Evolutionary conservation across 2,888 invertebrate species (phyloP).

Genomic region (Branchellion lobata): DNA sequence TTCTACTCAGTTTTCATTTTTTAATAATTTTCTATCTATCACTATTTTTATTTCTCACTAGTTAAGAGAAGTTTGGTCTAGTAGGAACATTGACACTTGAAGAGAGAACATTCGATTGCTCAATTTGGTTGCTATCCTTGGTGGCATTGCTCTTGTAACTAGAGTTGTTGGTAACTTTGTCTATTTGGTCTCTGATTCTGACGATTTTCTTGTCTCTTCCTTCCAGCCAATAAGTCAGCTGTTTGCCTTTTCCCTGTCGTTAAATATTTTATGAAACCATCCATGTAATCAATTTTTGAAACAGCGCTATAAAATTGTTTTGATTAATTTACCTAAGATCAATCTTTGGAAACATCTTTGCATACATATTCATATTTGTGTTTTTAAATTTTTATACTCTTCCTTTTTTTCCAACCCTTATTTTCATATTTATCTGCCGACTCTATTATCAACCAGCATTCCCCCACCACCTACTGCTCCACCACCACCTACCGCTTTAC

Average conservation of each 20-base stretch:
- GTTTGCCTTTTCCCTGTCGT: slow-evolving; percentile 43
- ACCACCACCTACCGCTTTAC: no score
- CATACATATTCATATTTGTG: not conserved
- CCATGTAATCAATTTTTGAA: no score
- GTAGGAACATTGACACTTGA: not conserved
- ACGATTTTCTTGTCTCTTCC: slow-evolving; percentile 10
- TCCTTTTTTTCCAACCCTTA: not conserved
- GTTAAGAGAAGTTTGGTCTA: not conserved
- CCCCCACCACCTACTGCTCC: no score
- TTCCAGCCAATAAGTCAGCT: slow-evolving; percentile 43
- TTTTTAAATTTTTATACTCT: not conserved
- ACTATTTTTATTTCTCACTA: not conserved
- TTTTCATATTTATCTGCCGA: no score
- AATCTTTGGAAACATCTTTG: no score
- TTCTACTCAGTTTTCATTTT: no score
- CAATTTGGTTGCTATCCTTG: no score
- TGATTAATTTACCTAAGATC: no score
- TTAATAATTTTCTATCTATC: no score
- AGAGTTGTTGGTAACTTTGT: not conserved
- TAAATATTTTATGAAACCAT: not conserved
- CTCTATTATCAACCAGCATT: no score
- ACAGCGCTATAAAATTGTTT: no score
- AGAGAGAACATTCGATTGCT: not conserved
- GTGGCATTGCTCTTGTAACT: no score
- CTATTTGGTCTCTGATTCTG: not conserved